Conservation (phyloP, 2,888 invertebrate genomes). For the Geophilus truncorum region DNA sequence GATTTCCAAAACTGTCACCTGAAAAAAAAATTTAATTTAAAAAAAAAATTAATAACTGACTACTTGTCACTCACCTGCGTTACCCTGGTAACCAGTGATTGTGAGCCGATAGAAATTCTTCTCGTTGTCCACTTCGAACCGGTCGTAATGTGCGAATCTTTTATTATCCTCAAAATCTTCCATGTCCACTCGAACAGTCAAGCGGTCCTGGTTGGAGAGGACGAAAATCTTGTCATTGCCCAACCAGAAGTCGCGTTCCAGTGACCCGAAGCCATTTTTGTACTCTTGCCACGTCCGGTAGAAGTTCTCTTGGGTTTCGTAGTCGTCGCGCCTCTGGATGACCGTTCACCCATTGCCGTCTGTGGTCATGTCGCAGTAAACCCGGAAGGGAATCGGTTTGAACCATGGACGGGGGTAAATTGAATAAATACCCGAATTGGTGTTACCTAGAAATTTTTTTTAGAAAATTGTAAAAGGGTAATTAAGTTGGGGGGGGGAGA, state of each 20-base stretch:
- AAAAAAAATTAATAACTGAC: neutral
- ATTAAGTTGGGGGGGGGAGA: too few species aligned
- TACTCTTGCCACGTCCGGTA: conserved; percentile 46
- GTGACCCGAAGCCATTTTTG: conserved; percentile 47
- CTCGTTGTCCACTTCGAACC: conserved; percentile 63
- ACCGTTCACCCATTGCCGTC: conserved; percentile 49
- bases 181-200: conserved; percentile 59
- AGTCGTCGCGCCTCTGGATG: conserved; percentile 56
- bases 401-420: conserved; percentile 56
- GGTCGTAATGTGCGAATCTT: conserved; percentile 58
- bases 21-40: neutral
- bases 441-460: too few species aligned
- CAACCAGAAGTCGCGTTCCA: conserved; percentile 47
- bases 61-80: conserved; percentile 50
- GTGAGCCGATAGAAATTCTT: conserved; percentile 61
- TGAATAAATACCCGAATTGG: conserved; percentile 59
- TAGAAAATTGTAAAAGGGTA: too few species aligned
- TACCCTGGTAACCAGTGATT: conserved; percentile 59
- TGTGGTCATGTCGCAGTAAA: conserved; percentile 48
- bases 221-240: conserved; percentile 59
- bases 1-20: conserved; percentile 64
- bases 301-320: conserved; percentile 57
- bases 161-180: conserved; percentile 58
- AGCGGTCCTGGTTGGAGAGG: conserved; percentile 50
- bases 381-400: conserved; percentile 58